A percentile compares a stretch with the other conserved stretches of the same genome.
phyloP scores from a whole-genome alignment of 1,140 invertebrate species.

The Medauroidea extradentata region DNA sequence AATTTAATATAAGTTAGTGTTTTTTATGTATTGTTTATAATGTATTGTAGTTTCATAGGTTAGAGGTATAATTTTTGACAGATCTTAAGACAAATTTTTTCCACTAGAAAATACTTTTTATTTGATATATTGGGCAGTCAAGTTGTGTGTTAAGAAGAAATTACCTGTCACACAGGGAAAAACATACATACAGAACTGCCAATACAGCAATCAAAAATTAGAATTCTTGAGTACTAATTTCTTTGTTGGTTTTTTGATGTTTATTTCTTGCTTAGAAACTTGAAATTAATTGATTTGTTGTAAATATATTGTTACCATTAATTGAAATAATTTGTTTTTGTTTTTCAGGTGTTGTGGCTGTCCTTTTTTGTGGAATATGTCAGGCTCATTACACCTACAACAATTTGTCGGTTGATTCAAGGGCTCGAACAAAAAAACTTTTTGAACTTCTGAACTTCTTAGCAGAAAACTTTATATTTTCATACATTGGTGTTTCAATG shows the following conservation, averaged over 20 bases:
- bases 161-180: too few species aligned
- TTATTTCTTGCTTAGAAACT: too few species aligned
- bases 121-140: too few species aligned
- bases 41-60: too few species aligned
- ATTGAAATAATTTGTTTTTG: background rate
- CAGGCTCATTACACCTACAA: constrained; percentile 99
- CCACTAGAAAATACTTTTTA: too few species aligned
- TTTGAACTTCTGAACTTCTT: constrained; percentile 96
- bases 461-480: constrained; percentile 98
- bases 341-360: constrained; percentile 81
- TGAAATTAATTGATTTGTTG: too few species aligned
- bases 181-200: background rate
- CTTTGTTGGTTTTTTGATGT: too few species aligned
- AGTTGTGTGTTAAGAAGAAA: too few species aligned
- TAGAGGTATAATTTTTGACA: too few species aligned
- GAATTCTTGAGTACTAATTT: background rate
- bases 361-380: constrained; percentile 97
- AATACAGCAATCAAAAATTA: background rate
- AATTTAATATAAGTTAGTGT: too few species aligned
- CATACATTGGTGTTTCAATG: constrained; percentile 97
- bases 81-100: too few species aligned
- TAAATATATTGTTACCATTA: background rate
- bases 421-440: constrained; percentile 87
- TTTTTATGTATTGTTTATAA: too few species aligned
- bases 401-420: constrained; percentile 86